These are phyloP conservation scores for Myioborus miniatus DNA, from an alignment of 2,797 vertebrate species.

Conservation along the genomic window DNA sequence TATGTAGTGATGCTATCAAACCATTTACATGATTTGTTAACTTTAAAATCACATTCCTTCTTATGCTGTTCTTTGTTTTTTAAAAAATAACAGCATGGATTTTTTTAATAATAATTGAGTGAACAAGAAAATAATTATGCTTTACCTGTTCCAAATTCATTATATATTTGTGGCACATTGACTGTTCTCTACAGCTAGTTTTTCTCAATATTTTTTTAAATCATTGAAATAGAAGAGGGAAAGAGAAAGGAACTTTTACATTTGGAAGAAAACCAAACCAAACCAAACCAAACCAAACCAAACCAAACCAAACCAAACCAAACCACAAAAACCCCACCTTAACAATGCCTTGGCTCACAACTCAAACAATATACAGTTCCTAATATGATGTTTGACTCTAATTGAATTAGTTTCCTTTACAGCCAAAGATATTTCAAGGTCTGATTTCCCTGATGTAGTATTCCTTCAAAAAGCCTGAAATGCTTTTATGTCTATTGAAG, in stretches of 20 bases:
- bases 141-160: not conserved
- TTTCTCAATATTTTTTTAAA: not conserved
- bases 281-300: not conserved
- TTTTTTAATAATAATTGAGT: not conserved
- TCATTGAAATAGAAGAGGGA: not conserved
- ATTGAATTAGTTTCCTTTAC: not conserved
- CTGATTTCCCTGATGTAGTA: not conserved
- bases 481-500: not conserved
- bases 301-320: not conserved
- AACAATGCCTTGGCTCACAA: not conserved
- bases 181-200: not conserved
- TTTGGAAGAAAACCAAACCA: not conserved
- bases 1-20: not conserved
- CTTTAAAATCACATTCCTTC: not conserved
- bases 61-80: not conserved
- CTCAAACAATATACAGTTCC: not conserved
- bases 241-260: not conserved
- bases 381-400: not conserved
- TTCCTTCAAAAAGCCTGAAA: not conserved
- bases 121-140: not conserved
- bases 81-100: not conserved
- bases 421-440: not conserved
- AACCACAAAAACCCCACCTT: fast-evolving
- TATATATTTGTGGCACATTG: not conserved
- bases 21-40: not conserved